Evolutionary conservation across 2,113 vertebrate genomes (phyloP).

Genomic region (Mastomys coucha): DNA sequence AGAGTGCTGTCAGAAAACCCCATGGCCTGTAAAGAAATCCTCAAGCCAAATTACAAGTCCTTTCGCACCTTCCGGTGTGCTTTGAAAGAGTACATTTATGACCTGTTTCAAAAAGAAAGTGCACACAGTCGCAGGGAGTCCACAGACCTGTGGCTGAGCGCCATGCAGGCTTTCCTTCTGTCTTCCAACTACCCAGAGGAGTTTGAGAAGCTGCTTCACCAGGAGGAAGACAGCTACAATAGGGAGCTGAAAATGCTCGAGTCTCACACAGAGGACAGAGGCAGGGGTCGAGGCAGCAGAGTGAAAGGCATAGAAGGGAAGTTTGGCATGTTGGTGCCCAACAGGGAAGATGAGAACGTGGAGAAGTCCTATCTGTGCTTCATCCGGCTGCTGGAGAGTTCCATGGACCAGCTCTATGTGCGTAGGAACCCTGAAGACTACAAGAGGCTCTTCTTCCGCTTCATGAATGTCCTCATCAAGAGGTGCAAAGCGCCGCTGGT

Average conservation of each 20-base stretch:
- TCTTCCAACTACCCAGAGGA: slow-evolving; percentile 87
- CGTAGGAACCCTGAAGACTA: slow-evolving; percentile 84
- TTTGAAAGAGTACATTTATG: slow-evolving; percentile 84
- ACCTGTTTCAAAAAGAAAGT: slow-evolving; percentile 79
- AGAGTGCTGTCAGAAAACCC: slow-evolving; percentile 88
- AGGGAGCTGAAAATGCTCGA: slow-evolving; percentile 79
- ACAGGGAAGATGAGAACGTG: slow-evolving; percentile 66
- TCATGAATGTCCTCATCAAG: slow-evolving; percentile 89
- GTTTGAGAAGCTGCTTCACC: slow-evolving; percentile 85
- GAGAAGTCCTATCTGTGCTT: slow-evolving; percentile 87
- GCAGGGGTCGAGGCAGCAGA: slow-evolving; percentile 67
- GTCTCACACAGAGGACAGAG: slow-evolving; percentile 50
- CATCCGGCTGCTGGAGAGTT: slow-evolving; percentile 88
- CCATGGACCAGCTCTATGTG: slow-evolving; percentile 86
- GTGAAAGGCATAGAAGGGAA: slow-evolving; percentile 84
- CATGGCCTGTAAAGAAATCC: slow-evolving; percentile 84
- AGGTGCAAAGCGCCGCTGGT: slow-evolving; percentile 84
- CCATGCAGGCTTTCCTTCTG: slow-evolving; percentile 86
- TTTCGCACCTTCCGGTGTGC: slow-evolving; percentile 75
- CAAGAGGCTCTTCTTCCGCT: slow-evolving; percentile 88
- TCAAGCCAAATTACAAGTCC: slow-evolving; percentile 75
- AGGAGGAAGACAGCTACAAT: slow-evolving; percentile 86
- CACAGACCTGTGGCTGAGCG: slow-evolving; percentile 87
- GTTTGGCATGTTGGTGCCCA: slow-evolving; percentile 88
- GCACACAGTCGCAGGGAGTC: slow-evolving; percentile 86